Percentiles rank a stretch among this genome's conserved stretches.
phyloP scores from a whole-genome alignment of 2,888 invertebrate genomes.

The Galerucella pusilla region DNA sequence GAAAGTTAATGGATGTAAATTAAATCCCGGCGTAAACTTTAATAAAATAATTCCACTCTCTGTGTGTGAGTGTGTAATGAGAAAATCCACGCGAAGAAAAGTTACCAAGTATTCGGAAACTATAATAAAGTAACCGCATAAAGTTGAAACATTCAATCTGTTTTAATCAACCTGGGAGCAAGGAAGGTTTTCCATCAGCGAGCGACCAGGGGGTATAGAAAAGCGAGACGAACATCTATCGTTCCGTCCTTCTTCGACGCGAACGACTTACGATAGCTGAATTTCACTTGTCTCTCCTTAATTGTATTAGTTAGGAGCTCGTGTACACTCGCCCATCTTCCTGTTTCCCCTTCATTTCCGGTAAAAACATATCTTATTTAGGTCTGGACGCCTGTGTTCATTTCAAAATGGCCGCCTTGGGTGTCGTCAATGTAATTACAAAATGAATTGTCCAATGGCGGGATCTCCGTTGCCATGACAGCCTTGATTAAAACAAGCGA shows the following conservation, averaged over 20 bases:
- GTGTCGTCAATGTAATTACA: slow-evolving; percentile 68
- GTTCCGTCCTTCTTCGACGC: slow-evolving; percentile 51
- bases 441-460: slow-evolving; percentile 68
- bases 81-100: slow-evolving; percentile 42
- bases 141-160: slow-evolving; percentile 66
- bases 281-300: slow-evolving; percentile 68
- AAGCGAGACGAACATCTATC: slow-evolving; percentile 30
- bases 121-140: slow-evolving; percentile 63
- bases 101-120: slow-evolving; percentile 59
- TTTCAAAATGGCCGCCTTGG: slow-evolving; percentile 68
- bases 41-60: slow-evolving; percentile 29
- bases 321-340: slow-evolving; percentile 54
- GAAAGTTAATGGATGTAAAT: slow-evolving; percentile 20
- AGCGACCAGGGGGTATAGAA: slow-evolving; percentile 36
- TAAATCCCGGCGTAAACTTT: slow-evolving; percentile 23
- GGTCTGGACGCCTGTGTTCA: slow-evolving; percentile 62
- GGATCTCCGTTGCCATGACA: slow-evolving; percentile 67
- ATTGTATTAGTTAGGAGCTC: slow-evolving; percentile 66
- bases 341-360: slow-evolving; percentile 52
- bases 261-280: slow-evolving; percentile 66
- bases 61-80: slow-evolving; percentile 12
- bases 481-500: slow-evolving; percentile 67
- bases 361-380: slow-evolving; percentile 51
- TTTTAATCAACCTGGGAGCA: slow-evolving; percentile 65
- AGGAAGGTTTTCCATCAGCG: slow-evolving; percentile 63